Conservation (phyloP, 2,113 vertebrate genomes). For the Dipodomys stephensi region DNA sequence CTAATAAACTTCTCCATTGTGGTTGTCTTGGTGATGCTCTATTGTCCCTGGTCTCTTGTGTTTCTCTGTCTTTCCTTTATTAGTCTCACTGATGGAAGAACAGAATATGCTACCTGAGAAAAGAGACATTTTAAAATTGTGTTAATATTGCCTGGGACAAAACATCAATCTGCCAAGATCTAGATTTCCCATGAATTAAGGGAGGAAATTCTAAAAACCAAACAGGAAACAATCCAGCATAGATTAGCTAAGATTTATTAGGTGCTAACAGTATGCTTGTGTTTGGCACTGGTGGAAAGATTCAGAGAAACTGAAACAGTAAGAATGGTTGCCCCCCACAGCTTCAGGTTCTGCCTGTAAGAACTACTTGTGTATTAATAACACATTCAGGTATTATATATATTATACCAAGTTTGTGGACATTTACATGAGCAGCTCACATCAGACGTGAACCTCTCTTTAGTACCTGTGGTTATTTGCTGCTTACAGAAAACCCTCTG, state of each 20-base stretch:
- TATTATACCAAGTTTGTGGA: too few relatives aligned
- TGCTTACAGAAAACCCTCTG: constrained; percentile 9
- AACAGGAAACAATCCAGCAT: background rate
- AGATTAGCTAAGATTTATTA: background rate
- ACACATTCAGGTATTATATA: background rate
- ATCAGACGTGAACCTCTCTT: background rate
- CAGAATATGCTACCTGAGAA: constrained; percentile 4
- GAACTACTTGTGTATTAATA: background rate
- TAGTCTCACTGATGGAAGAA: constrained; percentile 31
- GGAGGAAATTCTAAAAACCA: background rate
- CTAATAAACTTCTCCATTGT: background rate
- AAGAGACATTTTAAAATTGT: constrained; percentile 7
- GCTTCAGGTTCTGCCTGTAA: background rate
- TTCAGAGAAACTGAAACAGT: background rate
- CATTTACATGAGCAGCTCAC: background rate
- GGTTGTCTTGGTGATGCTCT: constrained; percentile 44
- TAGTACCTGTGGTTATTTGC: background rate
- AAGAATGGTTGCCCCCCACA: background rate
- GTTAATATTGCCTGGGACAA: background rate
- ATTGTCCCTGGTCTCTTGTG: background rate
- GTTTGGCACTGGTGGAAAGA: background rate
- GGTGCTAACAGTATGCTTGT: background rate
- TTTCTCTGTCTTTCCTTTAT: constrained; percentile 22
- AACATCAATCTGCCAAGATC: background rate
- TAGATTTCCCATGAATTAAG: background rate